Base-by-base conservation (phyloP, 2,797 vertebrate genomes). In the Sylvilagus floridanus region DNA sequence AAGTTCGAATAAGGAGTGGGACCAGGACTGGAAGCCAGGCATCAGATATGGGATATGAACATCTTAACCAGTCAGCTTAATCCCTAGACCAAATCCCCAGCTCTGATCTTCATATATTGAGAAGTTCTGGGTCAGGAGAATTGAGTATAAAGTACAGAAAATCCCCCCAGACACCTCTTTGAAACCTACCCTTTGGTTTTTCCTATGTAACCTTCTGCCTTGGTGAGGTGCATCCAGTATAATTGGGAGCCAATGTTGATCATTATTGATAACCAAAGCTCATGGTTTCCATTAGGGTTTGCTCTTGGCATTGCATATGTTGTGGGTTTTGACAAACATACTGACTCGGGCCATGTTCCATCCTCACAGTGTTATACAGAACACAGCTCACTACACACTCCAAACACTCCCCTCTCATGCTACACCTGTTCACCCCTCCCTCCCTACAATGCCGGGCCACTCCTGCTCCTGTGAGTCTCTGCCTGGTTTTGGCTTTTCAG, bases 321-420 rank as follows among this genome's bases (percentile, higher is more conserved):
- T 69, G 28, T 62, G 30, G 26, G 17, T 57, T 84, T 90, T 92
- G 62, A 90, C 75, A 90, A 54, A 47, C 63, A 17, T 4, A 14
- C 1, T 66, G 35, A 12, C 32, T 66, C 26, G 28, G 16, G 22
- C 26, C 50, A 28, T 62, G 50, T 93, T 81, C 73, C 47, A 77
- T 4, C 37, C 42, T 12, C 50, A 54, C n/a, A 21, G 37, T 24
- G 5, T 37, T 52, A 42, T 5, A 2, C 16, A 42, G 32, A 42
- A 17, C 73, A 28, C 42, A 47, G 42, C 42, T 47, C 42, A 47
- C 42, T 47, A 9, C 42, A 47, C 1, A 7, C 42, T 47, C 42
- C 42, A 47, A 9, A 47, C 42, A 7, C 42, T 47, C 42, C 42
- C 42, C 42, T 7, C 42, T 10, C 8, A 47, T 47, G 21, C 2